Base-by-base conservation (phyloP, 2,797 vertebrate species). In the Sparus aurata region DNA sequence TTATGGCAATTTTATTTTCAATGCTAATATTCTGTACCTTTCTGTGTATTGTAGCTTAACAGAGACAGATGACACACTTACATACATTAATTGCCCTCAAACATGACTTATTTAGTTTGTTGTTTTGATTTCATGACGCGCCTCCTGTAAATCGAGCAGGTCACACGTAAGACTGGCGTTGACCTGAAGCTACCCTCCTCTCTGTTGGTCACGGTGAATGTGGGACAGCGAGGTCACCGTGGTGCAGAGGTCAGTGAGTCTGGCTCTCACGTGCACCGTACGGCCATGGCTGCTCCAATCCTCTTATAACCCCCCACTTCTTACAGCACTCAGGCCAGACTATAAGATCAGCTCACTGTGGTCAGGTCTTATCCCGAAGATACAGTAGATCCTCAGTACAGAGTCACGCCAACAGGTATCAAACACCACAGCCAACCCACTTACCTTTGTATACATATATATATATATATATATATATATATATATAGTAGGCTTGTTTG, bases 271-370 rank as follows among this genome's bases (percentile, higher is more conserved):
- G 82, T 93, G 93, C 76, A 7, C 69, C 30, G 38, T 59, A 69
- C 22, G 45, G 76, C 75, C 68, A 25, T 49, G 69, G 67, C 79
- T 25, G 63, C 79, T 72, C 53, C 90, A 95, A 95, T 94, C 94
- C 93, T 94, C 92, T 95, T 95, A 95, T 75, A 88, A 81, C 89
- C 86, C 87, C 78, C 91, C 81, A 74, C 90, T 72, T 89, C 91
- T 89, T 90, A 79, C 82, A 83, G 85, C 89, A 71, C 86, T 89
- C 81, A 80, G 80, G 76, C 73, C 82, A 90, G 91, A 92, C 91
- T 85, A 77, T 74, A 61, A 91, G 91, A 91, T 94, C 88, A 88
- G 87, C 89, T 75, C 60, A 67, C 74, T 61, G 67, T 74, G 71
- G 71, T 74, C 85, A 82, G 74, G 87, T 91, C 89, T 94, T 92